Conservation (phyloP, 1,140 invertebrate species). For the Tenebrio molitor region DNA sequence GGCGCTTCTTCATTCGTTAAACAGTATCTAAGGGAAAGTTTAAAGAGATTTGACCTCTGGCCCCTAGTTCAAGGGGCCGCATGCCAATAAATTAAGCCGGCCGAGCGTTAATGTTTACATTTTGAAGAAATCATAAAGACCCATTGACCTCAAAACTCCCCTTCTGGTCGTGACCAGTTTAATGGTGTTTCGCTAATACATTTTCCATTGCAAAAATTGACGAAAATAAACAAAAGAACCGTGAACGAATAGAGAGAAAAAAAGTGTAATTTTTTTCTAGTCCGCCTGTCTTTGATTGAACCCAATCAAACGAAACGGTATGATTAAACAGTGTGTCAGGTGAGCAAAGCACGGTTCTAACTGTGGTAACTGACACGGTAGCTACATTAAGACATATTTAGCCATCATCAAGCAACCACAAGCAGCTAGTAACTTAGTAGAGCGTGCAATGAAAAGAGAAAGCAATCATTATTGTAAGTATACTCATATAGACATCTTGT, state of each 20-base stretch:
- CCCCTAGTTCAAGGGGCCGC: constrained; percentile 4
- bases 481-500: constrained; percentile 48
- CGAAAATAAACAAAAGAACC: constrained; percentile 10
- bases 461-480: constrained; percentile 54
- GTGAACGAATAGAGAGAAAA: background rate
- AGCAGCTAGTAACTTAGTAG: constrained; percentile 53
- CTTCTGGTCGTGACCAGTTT: background rate
- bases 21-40: constrained; percentile 23
- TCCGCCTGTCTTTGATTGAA: constrained; percentile 16
- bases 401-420: constrained; percentile 53
- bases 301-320: constrained; percentile 28
- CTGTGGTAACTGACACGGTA: constrained; percentile 51
- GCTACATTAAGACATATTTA: constrained; percentile 56
- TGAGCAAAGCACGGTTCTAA: constrained; percentile 35
- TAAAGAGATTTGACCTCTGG: constrained; percentile 34
- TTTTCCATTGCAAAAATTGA: constrained; percentile 1
- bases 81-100: constrained; percentile 26
- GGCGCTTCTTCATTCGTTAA: background rate
- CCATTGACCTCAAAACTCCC: constrained; percentile 20
- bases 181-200: constrained; percentile 3
- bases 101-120: constrained; percentile 21
- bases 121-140: constrained; percentile 15
- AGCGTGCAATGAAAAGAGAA: constrained; percentile 57
- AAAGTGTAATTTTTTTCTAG: constrained; percentile 6
- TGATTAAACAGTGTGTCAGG: constrained; percentile 38